Evolutionary conservation across 2,888 invertebrate species (phyloP).

Genomic region (Erebia aethiops): DNA sequence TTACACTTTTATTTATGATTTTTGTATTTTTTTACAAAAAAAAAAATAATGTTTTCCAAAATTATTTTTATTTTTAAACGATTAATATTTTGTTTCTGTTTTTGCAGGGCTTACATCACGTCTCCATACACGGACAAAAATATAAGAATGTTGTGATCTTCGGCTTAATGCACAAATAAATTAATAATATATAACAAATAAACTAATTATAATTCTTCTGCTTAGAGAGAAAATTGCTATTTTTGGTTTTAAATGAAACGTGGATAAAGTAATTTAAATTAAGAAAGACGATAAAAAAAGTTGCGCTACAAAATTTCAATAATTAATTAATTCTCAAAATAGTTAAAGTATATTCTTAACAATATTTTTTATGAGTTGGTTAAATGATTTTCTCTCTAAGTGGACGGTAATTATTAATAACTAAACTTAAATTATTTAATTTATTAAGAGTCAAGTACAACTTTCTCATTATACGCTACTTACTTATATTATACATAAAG

Average conservation of each 20-base stretch:
- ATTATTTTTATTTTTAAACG: neutral
- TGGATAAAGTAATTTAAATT: no score
- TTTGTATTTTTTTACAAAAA: no score
- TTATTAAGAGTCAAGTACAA: constrained; percentile 62
- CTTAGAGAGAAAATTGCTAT: neutral
- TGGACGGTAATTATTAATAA: constrained; percentile 21
- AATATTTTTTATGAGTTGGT: neutral
- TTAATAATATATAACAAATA: constrained; percentile 31
- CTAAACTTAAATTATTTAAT: constrained; percentile 59
- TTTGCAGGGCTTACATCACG: constrained; percentile 85
- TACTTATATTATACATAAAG: constrained; percentile 65
- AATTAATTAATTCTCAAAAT: no score
- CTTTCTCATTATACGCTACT: constrained; percentile 56
- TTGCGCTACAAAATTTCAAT: no score
- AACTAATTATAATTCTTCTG: constrained; percentile 8
- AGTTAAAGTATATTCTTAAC: neutral
- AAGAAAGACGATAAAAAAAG: no score
- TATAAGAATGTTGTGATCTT: constrained; percentile 83
- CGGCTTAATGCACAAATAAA: constrained; percentile 57
- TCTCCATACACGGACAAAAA: constrained; percentile 86
- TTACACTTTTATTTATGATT: no score
- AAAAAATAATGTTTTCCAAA: no score
- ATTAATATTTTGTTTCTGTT: constrained; percentile 36
- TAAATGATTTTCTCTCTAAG: neutral
- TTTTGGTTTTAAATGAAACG: neutral